These are phyloP conservation scores for Eupithecia vulgata DNA, from an alignment of 2,888 invertebrate species.

Conservation along the genomic window DNA sequence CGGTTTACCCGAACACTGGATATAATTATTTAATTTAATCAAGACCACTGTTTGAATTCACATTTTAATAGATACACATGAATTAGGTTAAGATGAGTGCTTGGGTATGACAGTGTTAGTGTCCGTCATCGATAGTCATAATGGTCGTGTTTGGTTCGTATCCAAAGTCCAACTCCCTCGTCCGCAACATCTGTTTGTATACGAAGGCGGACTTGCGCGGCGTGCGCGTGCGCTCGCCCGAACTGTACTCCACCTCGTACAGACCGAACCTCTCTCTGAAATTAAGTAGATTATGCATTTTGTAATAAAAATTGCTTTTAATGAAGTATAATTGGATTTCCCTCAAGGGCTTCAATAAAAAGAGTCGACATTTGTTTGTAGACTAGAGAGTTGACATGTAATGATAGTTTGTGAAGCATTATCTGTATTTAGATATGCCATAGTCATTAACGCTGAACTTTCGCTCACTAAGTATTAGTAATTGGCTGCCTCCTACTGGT, in stretches of 20 bases:
- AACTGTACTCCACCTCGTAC: constrained; percentile 58
- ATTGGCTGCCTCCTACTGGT: neutral
- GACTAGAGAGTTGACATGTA: no score
- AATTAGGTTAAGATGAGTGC: neutral
- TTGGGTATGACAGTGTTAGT: constrained; percentile 30
- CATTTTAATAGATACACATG: neutral
- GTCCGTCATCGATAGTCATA: constrained; percentile 56
- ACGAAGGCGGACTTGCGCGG: constrained; percentile 60
- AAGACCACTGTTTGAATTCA: neutral
- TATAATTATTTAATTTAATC: no score
- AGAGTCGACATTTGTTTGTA: no score
- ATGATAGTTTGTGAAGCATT: neutral
- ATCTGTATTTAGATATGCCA: neutral
- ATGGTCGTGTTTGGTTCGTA: constrained; percentile 50
- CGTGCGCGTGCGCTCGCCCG: constrained; percentile 54
- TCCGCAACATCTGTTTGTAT: constrained; percentile 55
- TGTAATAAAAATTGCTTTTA: neutral
- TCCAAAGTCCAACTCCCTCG: constrained; percentile 48
- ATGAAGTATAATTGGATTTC: neutral
- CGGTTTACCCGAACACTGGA: no score
- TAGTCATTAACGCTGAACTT: neutral
- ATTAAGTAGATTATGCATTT: neutral
- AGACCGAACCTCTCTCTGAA: constrained; percentile 57
- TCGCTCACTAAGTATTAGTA: neutral
- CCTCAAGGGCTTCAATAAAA: no score